These are phyloP conservation scores for Lonchura striata DNA, from an alignment of 2,113 vertebrate species.

Conservation along the genomic window DNA sequence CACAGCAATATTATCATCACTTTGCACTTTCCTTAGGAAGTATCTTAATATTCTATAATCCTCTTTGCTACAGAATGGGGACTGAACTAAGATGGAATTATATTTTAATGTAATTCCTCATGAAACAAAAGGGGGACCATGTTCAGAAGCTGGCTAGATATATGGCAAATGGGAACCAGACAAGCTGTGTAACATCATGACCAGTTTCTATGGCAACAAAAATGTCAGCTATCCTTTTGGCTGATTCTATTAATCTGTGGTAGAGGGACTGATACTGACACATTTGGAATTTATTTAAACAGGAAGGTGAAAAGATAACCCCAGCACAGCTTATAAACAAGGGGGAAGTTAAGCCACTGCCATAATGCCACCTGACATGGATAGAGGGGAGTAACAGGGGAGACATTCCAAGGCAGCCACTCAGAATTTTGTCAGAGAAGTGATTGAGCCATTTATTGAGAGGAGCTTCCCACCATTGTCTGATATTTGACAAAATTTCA, in stretches of 20 bases:
- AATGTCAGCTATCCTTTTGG: conserved; percentile 86
- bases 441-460: not conserved
- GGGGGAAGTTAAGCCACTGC: conserved; percentile 54
- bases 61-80: conserved; percentile 64
- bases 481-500: not conserved
- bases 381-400: not conserved
- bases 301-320: conserved; percentile 72
- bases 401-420: not conserved
- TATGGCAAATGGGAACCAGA: conserved; percentile 73
- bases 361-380: conserved; percentile 16
- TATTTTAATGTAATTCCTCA: conserved; percentile 74
- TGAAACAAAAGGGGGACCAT: conserved; percentile 77
- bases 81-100: conserved; percentile 72
- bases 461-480: conserved; percentile 30
- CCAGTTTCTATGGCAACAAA: conserved; percentile 86
- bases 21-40: conserved; percentile 65
- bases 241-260: conserved; percentile 78
- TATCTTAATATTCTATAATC: conserved; percentile 72
- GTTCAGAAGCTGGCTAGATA: conserved; percentile 72
- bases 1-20: conserved; percentile 53
- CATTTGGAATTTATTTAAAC: conserved; percentile 76
- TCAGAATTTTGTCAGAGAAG: not conserved
- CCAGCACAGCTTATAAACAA: conserved; percentile 60
- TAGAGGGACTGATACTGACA: conserved; percentile 76
- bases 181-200: conserved; percentile 77